These are phyloP conservation scores for Danio jaintianensis DNA, from an alignment of 2,797 vertebrate species.

Conservation along the genomic window DNA sequence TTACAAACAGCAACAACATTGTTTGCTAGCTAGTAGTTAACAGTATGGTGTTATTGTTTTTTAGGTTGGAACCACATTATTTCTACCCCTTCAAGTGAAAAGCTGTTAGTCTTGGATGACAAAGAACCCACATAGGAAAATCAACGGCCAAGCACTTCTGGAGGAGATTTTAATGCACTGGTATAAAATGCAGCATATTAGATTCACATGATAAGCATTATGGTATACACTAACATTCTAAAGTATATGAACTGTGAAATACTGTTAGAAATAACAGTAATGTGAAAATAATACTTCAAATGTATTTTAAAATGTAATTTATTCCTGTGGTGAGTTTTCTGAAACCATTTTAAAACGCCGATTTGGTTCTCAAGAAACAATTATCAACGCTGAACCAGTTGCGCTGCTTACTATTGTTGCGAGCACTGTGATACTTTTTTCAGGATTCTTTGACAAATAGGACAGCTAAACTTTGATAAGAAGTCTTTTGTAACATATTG, in stretches of 20 bases:
- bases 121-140: not conserved
- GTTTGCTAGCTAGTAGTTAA: not conserved
- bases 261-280: not conserved
- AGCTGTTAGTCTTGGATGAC: not conserved
- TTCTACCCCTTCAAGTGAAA: conserved; percentile 61
- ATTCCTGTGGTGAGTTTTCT: not conserved
- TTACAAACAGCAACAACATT: not conserved
- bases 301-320: not conserved
- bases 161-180: conserved; percentile 7
- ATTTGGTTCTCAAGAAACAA: not conserved
- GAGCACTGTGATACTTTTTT: not conserved
- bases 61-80: conserved; percentile 56
- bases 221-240: not conserved
- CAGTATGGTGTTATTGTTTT: conserved; percentile 6
- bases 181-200: conserved; percentile 10
- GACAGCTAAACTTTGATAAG: not conserved
- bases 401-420: not conserved
- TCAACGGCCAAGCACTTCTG: not conserved
- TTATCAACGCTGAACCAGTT: not conserved
- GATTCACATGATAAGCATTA: not conserved
- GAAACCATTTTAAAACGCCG: not conserved
- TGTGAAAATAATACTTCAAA: not conserved
- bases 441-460: not conserved
- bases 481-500: not conserved
- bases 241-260: not conserved